These are phyloP conservation scores for Protonibea diacanthus DNA, from an alignment of 2,797 vertebrate genomes.

Conservation along the genomic window DNA sequence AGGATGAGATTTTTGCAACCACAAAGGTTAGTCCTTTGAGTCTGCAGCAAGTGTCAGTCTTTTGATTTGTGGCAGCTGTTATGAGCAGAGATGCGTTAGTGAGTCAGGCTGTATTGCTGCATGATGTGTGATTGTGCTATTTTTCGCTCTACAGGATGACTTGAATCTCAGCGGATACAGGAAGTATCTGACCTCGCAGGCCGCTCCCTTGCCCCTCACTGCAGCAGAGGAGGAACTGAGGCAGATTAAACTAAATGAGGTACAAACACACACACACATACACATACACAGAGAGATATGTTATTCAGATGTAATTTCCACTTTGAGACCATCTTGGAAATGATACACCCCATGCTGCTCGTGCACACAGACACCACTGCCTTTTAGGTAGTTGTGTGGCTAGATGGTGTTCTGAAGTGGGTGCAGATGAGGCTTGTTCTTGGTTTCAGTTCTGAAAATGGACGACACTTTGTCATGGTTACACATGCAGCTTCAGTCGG, in stretches of 20 bases:
- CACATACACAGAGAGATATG: background rate
- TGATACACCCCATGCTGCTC: background rate
- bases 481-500: background rate
- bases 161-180: constrained; percentile 93
- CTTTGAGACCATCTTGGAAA: constrained; percentile 11
- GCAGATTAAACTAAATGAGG: constrained; percentile 95
- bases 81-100: background rate
- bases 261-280: constrained; percentile 66
- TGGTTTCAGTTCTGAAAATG: constrained; percentile 39
- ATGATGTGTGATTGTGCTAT: constrained; percentile 18
- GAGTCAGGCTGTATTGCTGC: background rate
- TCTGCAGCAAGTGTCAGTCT: background rate
- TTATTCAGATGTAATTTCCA: background rate
- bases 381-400: background rate
- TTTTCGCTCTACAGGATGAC: constrained; percentile 89
- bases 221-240: constrained; percentile 96
- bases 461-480: background rate
- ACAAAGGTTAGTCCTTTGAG: constrained; percentile 84
- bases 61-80: background rate
- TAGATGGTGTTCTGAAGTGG: background rate
- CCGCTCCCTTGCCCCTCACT: constrained; percentile 93
- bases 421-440: constrained; percentile 7
- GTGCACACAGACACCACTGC: background rate
- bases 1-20: constrained; percentile 96
- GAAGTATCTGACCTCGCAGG: constrained; percentile 90